Base-by-base conservation (phyloP, 2,888 invertebrate species). In the Graphium colonna region DNA sequence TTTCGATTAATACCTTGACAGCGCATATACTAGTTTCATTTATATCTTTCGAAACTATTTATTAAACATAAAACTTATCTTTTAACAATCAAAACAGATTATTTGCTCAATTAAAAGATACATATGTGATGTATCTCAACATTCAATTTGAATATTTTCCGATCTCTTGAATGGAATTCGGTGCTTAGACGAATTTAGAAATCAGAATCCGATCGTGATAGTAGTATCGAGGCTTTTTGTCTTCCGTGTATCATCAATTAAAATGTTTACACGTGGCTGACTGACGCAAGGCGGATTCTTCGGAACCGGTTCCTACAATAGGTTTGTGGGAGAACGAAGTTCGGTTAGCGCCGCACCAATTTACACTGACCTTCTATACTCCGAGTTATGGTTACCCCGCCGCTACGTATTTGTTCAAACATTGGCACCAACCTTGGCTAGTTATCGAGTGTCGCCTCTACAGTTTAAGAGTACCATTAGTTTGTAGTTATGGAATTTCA, bases 171-270 rank as follows among this genome's bases (percentile, higher is more conserved):
- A 63, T 63, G 59, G 57, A 58, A 67, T 64, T 65, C 59, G 51
- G 64, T 61, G 64, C 65, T 62, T 60, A 60, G 66, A 64, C 62
- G 71, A 64, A 71, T 46, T 55, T 68, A 61, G 59, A 68, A 75
- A 73, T 75, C 63, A 68, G 72, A 71, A 71, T 71, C 64, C 65
- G 69, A 71, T 68, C 59, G 67, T 69, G 77, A 82, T 80, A 71
- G 59, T 63, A 75, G n/a, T n/a, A 81, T 79, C 76, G 60, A 57
- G 59, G 51, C 66, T 78, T 81, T 82, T 83, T 79, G 76, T 79
- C 79, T 87, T 86, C 83, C 83, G 83, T 79, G 77, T 85, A 71
- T 84, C 81, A 82, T 84, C 85, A 85, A 87, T 87, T 86, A 85
- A 85, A 82, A 86, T 84, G 69, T 87, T 84, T 86, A 79, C 82